A percentile compares a stretch with the other conserved stretches of the same genome.
Evolutionary conservation across 2,888 invertebrate species (phyloP).

Genomic region (Neoscelio sp.): DNA sequence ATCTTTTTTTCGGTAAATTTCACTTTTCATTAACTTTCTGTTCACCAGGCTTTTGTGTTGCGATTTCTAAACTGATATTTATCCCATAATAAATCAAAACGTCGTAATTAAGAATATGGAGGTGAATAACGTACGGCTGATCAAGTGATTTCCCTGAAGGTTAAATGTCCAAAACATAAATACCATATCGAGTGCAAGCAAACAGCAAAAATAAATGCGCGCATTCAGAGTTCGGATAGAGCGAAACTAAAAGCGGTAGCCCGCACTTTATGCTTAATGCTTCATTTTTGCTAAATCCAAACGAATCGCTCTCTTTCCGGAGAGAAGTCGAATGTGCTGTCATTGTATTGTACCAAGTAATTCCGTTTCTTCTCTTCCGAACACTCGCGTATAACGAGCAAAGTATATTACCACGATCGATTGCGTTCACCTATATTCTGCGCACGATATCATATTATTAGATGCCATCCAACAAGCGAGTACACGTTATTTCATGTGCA

Average conservation of each 20-base stretch:
- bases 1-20: too few species aligned
- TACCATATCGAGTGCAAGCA: slow-evolving; percentile 6
- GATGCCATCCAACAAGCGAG: neutral
- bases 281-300: slow-evolving; percentile 5
- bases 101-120: slow-evolving; percentile 3
- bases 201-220: neutral
- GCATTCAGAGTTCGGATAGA: neutral
- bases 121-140: neutral
- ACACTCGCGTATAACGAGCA: slow-evolving; percentile 6
- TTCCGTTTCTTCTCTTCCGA: neutral
- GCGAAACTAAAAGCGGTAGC: slow-evolving; percentile 13
- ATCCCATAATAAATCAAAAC: neutral
- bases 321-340: slow-evolving; percentile 3
- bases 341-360: neutral
- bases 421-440: neutral
- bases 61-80: too few species aligned
- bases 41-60: too few species aligned
- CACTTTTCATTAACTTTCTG: too few species aligned
- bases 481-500: too few species aligned
- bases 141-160: slow-evolving; percentile 14
- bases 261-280: slow-evolving; percentile 6
- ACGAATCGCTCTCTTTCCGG: neutral
- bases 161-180: neutral
- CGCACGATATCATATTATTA: slow-evolving; percentile 14
- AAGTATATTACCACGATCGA: slow-evolving; percentile 7